Base-by-base conservation (phyloP, 2,888 invertebrate species). In the Lasioglossum figueresi region DNA sequence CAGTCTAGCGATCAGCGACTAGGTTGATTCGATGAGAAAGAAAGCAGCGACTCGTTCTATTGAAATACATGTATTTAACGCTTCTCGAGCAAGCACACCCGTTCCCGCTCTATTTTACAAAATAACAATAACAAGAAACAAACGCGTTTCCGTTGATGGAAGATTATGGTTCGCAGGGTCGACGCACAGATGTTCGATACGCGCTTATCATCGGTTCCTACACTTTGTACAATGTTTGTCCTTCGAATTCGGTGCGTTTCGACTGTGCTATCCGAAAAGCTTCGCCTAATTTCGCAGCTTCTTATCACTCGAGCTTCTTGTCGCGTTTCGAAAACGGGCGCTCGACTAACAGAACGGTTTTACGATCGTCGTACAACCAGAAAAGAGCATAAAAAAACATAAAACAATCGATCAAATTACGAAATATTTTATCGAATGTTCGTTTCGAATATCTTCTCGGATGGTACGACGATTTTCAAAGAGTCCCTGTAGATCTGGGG, bases 51-150 rank as follows among this genome's bases (percentile, higher is more conserved):
- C 63, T 77, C 73, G 73, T 43, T 73, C 27, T 5, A 4, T 37
- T 31, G 73, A 48, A n/a, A 66, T 27, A 8, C 63, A 27, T 66
- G 34, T 76, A 76, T 76, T 76, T 76, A 34, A 48, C 45, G 66
- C 34, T 43, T 76, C 43, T 31, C 48, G 14, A 76, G 19, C 40
- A 19, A 19, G 10, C 43, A 19, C 52, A 12, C 27, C 43, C 37
- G 19, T 52, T 52, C 66, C 59, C 16, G 59, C 31, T 27, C 59
- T 52, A 56, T 56, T 68, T 37, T 76, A 70, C 43, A 76, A 70
- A 56, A 16, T 56, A 34, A 31, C 5, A 56, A 16, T 56, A 34
- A 31, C 5, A 43, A 31, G 43, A 45, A 63, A 23, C 31, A 45
- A 14, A 14, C 4, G 5, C 66, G 19, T 66, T 27, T 27, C n/a